phyloP scores from a whole-genome alignment of 2,888 invertebrate species.

The Idaea biselata region DNA sequence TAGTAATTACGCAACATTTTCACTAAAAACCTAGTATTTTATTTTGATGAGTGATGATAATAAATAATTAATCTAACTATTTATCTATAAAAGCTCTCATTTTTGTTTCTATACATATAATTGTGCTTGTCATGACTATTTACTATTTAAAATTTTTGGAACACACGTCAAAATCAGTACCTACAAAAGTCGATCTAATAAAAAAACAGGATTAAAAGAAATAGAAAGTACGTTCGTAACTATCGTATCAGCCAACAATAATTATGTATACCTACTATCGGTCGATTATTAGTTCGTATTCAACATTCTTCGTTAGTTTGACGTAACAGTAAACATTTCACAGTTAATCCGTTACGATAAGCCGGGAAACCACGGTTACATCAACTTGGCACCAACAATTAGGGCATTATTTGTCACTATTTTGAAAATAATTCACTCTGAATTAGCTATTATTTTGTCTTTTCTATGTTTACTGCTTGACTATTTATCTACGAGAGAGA shows the following conservation, averaged over 20 bases:
- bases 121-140: too few species aligned
- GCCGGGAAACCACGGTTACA: slow-evolving; percentile 9
- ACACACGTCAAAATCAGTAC: too few species aligned
- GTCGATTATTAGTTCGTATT: not conserved
- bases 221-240: too few species aligned
- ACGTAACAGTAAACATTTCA: not conserved
- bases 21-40: too few species aligned
- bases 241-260: not conserved
- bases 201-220: too few species aligned
- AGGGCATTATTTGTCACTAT: slow-evolving; percentile 9
- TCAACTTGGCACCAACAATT: slow-evolving; percentile 12
- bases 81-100: too few species aligned
- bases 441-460: not conserved
- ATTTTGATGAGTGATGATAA: too few species aligned
- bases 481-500: not conserved
- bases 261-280: not conserved
- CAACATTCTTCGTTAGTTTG: not conserved
- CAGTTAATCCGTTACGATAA: slow-evolving; percentile 4
- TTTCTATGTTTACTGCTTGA: not conserved
- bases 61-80: too few species aligned
- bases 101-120: too few species aligned
- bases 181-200: too few species aligned
- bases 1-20: too few species aligned
- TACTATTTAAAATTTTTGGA: too few species aligned
- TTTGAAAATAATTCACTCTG: not conserved